Percentiles rank a stretch among this genome's conserved stretches.
Evolutionary conservation across 2,113 vertebrate species (phyloP).

Genomic region (Oncorhynchus masou): DNA sequence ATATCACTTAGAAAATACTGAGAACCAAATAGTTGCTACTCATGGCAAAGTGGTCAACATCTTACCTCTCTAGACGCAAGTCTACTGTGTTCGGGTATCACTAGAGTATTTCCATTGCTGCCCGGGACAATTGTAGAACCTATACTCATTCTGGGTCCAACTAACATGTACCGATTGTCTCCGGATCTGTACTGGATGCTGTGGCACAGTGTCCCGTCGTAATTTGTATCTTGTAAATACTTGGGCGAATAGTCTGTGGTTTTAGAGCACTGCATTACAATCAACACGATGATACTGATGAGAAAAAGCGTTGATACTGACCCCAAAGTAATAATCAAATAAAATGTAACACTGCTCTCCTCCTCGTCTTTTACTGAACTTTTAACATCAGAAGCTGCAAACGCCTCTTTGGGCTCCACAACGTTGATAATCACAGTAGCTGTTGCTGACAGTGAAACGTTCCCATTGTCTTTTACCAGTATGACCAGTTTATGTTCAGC

Average conservation of each 20-base stretch:
- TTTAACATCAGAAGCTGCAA: slow-evolving; percentile 8
- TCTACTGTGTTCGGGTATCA: slow-evolving; percentile 13
- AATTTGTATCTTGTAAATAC: slow-evolving; percentile 1
- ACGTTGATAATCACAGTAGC: slow-evolving; percentile 13
- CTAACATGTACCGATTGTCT: slow-evolving; percentile 38
- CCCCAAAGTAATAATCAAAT: slow-evolving; percentile 30
- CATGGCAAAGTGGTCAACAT: neutral
- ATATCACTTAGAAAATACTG: no score
- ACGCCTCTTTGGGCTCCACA: slow-evolving; percentile 15
- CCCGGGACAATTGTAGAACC: slow-evolving; percentile 30
- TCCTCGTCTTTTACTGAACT: slow-evolving; percentile 1
- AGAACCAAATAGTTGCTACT: neutral
- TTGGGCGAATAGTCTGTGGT: slow-evolving; percentile 3
- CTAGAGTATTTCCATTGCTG: slow-evolving; percentile 32
- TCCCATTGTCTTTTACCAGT: slow-evolving; percentile 30
- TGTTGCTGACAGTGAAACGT: slow-evolving; percentile 24
- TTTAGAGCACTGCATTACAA: slow-evolving; percentile 29
- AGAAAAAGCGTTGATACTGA: slow-evolving; percentile 23
- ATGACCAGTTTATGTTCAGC: slow-evolving; percentile 23
- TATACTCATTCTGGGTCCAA: slow-evolving; percentile 31
- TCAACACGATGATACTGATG: slow-evolving; percentile 22
- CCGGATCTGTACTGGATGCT: slow-evolving; percentile 38
- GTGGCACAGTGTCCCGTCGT: slow-evolving; percentile 13
- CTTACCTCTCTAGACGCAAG: slow-evolving; percentile 24
- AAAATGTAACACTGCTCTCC: slow-evolving; percentile 20